phyloP scores from a whole-genome alignment of 2,113 vertebrate species.

The Podarcis muralis region DNA sequence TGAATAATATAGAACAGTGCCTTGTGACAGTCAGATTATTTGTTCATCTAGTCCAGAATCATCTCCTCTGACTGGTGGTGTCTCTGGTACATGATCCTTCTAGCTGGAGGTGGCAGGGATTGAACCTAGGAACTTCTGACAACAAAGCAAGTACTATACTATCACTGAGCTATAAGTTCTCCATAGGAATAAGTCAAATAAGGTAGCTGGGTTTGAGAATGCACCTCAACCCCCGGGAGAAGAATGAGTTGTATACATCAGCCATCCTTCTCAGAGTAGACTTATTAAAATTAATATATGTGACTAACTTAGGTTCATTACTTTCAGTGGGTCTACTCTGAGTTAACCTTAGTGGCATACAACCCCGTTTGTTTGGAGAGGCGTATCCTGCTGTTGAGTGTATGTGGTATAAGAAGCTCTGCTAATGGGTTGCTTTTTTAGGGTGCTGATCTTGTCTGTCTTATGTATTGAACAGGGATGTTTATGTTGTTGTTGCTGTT shows the following conservation, averaged over 20 bases:
- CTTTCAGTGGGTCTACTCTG: too few species aligned
- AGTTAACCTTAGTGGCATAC: too few species aligned
- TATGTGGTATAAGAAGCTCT: not conserved
- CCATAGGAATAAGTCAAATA: not conserved
- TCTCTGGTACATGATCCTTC: not conserved
- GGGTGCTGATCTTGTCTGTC: not conserved
- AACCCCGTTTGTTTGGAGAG: not conserved
- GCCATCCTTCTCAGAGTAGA: too few species aligned
- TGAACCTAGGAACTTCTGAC: not conserved
- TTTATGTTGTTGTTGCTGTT: not conserved
- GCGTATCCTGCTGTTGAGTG: not conserved
- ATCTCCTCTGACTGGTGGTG: not conserved
- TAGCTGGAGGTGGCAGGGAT: not conserved
- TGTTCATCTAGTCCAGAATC: not conserved
- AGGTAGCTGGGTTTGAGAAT: not conserved
- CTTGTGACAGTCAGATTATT: not conserved
- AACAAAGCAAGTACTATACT: not conserved
- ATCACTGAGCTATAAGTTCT: not conserved
- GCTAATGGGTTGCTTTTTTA: not conserved
- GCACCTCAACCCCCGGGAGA: not conserved
- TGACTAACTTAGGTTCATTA: too few species aligned
- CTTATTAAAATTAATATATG: too few species aligned
- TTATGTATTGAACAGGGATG: not conserved
- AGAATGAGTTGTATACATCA: too few species aligned
- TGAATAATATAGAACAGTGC: too few species aligned